Evolutionary conservation across 2,888 invertebrate species (phyloP), one percentile per base, ranked within the genome.

Genomic region (Eueremaeus valkanovi): DNA sequence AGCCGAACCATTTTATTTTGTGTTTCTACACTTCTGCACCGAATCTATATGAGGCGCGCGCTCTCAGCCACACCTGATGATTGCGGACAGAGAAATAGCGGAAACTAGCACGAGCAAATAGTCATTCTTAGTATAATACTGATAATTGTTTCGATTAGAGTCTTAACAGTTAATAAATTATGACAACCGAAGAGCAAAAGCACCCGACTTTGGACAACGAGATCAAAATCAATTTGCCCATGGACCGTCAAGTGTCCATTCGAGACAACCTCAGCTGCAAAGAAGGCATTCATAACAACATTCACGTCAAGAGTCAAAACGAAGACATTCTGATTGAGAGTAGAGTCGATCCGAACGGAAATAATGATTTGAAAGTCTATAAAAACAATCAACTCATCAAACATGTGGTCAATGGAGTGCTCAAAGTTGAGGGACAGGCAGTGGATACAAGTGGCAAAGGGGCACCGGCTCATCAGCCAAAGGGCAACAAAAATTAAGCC

Each of bases 281-380:
- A 24, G 40, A 24, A 24, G 68, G 68, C 40, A 68, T 68, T 40
- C 68, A 40, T 40, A 68, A 68, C 27, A 24, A 24, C 1, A 40
- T 61, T 33, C 68, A 68, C 16, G 40, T 68, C 40, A 68, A 40
- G 24, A 61, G 24, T 68, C 42, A 40, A n/a, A 68, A 40, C 68
- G 68, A 68, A 68, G 40, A 68, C 24, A 68, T 68, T 21, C 21
- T 36, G 1, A 40, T 68, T 40, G 40, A 68, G 68, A 68, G 42
- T 40, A 36, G 40, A 11, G 40, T 68, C 33, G 36, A 68, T 18
- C n/a, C 2, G 1, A 36, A 36, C 6, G 68, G 68, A 1, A 40
- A 36, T 24, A 68, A 40, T 18, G 68, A 68, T 8, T 21, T 68
- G n/a, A 40, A 68, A 40, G 68, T 68, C 24, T 68, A 21, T 21